Evolutionary conservation across 2,888 invertebrate species (phyloP).

Genomic region (Hirtodrosophila histrioides): DNA sequence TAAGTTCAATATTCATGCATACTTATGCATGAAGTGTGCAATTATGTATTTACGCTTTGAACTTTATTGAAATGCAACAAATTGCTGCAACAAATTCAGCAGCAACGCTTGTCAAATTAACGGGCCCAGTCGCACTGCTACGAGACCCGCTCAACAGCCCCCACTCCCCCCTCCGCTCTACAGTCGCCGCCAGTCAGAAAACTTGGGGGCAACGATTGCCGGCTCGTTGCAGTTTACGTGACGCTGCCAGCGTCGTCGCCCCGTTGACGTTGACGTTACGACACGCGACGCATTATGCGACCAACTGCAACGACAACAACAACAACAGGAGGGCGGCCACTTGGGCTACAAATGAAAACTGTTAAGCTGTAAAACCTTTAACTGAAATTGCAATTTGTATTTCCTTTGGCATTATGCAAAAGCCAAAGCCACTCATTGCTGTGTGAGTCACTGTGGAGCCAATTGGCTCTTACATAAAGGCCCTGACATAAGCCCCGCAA

Average conservation of each 20-base stretch:
- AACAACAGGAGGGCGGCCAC: constrained; percentile 8
- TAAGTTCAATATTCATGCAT: constrained; percentile 5
- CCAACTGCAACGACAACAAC: constrained; percentile 21
- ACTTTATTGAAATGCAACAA: constrained; percentile 36
- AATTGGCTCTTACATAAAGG: constrained; percentile 38
- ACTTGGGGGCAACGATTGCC: constrained; percentile 30
- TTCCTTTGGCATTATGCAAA: constrained; percentile 62
- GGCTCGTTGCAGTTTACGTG: constrained; percentile 61
- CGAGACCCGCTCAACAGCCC: not conserved
- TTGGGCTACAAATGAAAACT: constrained; percentile 43
- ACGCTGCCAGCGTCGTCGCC: constrained; percentile 40
- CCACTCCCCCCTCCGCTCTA: not conserved
- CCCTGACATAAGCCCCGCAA: constrained; percentile 32
- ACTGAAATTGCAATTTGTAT: constrained; percentile 50
- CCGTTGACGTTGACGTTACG: constrained; percentile 55
- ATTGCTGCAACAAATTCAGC: constrained; percentile 12
- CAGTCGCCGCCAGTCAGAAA: not conserved
- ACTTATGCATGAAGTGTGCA: not conserved
- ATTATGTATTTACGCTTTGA: constrained; percentile 15
- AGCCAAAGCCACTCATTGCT: constrained; percentile 26
- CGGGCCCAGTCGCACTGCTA: constrained; percentile 6
- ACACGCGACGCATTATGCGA: constrained; percentile 74
- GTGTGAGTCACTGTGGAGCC: not conserved
- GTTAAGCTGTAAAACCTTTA: constrained; percentile 57
- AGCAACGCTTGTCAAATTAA: constrained; percentile 36